Percentiles rank a stretch among this genome's conserved stretches.
Evolutionary conservation across 2,113 vertebrate species (phyloP).

Genomic region (Pterocles burchelli): DNA sequence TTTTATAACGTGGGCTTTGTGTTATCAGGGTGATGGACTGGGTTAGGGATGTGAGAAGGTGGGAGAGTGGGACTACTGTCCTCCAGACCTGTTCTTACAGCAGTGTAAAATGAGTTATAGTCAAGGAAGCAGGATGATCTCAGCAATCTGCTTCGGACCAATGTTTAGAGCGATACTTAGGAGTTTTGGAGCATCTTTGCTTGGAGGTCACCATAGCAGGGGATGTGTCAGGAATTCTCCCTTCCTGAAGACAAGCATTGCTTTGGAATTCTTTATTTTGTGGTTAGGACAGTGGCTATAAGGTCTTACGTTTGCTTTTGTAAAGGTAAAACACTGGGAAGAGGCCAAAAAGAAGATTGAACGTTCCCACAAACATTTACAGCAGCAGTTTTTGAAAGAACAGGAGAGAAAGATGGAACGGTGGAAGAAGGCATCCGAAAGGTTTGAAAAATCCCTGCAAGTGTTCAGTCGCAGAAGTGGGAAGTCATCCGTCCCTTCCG

Average conservation of each 20-base stretch:
- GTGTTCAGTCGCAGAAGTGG: neutral
- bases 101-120: neutral
- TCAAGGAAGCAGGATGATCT: neutral
- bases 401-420: conserved; percentile 38
- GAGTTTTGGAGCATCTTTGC: neutral
- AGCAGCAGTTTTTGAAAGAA: conserved; percentile 64
- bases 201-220: neutral
- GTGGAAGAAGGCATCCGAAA: neutral
- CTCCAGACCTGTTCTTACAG: neutral
- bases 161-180: neutral
- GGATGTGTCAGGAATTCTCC: neutral
- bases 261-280: neutral
- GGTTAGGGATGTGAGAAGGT: neutral
- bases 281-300: neutral
- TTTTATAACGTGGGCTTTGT: neutral
- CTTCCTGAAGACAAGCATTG: neutral
- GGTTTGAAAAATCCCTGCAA: conserved; percentile 33
- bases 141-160: neutral
- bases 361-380: conserved; percentile 25
- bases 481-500: rapidly evolving
- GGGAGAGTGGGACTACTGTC: neutral
- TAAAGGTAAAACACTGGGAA: conserved; percentile 53
- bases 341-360: conserved; percentile 49
- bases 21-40: neutral
- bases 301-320: neutral